These are phyloP conservation scores for Matsumyia berberina DNA, from an alignment of 2,888 invertebrate genomes.

Conservation along the genomic window DNA sequence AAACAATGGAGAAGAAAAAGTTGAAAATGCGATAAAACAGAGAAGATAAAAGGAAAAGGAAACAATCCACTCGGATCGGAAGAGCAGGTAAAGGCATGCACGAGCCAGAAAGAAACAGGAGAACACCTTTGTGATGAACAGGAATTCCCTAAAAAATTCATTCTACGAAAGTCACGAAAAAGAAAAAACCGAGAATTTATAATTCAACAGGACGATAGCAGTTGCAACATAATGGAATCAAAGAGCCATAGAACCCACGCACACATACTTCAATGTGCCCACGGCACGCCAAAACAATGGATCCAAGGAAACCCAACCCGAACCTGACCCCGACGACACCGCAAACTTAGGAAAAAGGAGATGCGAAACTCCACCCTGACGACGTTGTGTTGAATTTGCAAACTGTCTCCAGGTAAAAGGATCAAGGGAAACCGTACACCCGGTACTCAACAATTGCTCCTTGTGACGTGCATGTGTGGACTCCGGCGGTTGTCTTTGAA, in stretches of 20 bases:
- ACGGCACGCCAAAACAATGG: not conserved
- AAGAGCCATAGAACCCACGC: constrained; percentile 1
- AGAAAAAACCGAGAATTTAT: not conserved
- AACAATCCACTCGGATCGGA: too few relatives aligned
- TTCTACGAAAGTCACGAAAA: not conserved
- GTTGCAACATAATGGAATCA: not conserved
- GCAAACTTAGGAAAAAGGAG: not conserved
- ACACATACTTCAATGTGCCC: not conserved
- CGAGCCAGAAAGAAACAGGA: too few relatives aligned
- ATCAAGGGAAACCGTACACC: constrained; percentile 4
- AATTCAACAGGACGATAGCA: constrained; percentile 7
- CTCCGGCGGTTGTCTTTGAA: not conserved
- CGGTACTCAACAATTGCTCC: constrained; percentile 9
- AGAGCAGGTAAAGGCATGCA: too few relatives aligned
- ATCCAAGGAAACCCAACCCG: not conserved
- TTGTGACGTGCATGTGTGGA: constrained; percentile 3
- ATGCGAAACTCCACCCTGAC: not conserved
- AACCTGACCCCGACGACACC: not conserved
- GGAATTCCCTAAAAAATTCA: too few relatives aligned
- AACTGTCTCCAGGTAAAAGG: constrained; percentile 10
- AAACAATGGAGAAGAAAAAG: not conserved
- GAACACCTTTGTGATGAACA: too few relatives aligned
- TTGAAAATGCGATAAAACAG: not conserved
- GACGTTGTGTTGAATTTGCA: constrained; percentile 14
- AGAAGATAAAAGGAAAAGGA: not conserved